Evolutionary conservation across 1,140 invertebrate species (phyloP), one percentile per base, ranked within the genome.

Genomic region (Zeugodacus cucurbitae): DNA sequence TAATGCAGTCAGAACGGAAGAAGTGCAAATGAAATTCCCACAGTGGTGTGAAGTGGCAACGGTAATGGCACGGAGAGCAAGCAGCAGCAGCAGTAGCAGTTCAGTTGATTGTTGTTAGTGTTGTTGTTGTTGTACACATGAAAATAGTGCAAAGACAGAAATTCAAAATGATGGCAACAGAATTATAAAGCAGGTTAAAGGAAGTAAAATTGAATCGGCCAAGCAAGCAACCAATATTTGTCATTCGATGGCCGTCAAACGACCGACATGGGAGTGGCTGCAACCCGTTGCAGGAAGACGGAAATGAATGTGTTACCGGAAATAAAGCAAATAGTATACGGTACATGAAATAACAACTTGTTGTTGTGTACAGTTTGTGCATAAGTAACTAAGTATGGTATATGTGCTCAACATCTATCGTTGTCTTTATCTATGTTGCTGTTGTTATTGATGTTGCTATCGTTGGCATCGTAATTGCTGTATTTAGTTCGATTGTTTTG

Each of bases 231-330:
- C 74, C 41, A 34, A 82, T 34, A 82, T 82, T 82, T 82, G 41
- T 82, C 26, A 82, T 48, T 82, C 26, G 74, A 48, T 82, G 59
- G 59, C 37, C 48, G 57, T 54, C 54, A 58, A 64, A 41, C n/a
- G 86, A 37, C 86, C 59, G 86, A 59, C 59, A 58, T 58, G 86
- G 86, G 86, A 59, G 54, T 59, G 86, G 54, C 86, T 17, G 11
- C 14, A 34, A 62, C 14, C 58, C 58, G 58, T 41, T n/a, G 74
- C 74, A 82, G 44, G 37, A 82, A 82, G 74, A 82, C 74, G 74
- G 74, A 82, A 82, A 82, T 82, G 74, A 82, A 82, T 82, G 74
- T 82, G 74, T 82, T 82, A 29, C 41, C 74, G 74, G 74, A 82
- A 82, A 82, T 82, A 82, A 29, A 48, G 74, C 41, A 82, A 82